Evolutionary conservation across 1,140 invertebrate species (phyloP).

Genomic region (Helicorthomorpha holstii): DNA sequence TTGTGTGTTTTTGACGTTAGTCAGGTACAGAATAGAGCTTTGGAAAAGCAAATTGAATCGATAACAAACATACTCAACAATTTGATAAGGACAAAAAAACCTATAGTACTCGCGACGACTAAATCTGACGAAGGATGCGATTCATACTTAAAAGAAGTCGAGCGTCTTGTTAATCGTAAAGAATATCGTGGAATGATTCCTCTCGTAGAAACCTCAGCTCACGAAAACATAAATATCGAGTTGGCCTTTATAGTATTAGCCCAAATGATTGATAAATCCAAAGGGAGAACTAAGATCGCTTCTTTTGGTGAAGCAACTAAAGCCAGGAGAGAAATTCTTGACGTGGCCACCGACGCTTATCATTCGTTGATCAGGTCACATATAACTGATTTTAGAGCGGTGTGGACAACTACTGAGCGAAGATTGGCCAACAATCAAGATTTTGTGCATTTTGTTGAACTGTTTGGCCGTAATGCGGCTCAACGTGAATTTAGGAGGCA

Average conservation of each 20-base stretch:
- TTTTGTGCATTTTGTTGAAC: slow-evolving; percentile 54
- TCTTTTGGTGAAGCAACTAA: slow-evolving; percentile 74
- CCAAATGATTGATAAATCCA: slow-evolving; percentile 70
- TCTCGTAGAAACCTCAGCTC: slow-evolving; percentile 84
- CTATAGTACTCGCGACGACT: slow-evolving; percentile 82
- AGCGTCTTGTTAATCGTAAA: slow-evolving; percentile 69
- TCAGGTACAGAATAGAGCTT: slow-evolving; percentile 55
- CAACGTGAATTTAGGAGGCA: slow-evolving; percentile 61
- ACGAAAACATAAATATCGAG: slow-evolving; percentile 94
- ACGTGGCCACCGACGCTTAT: slow-evolving; percentile 72
- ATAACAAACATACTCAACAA: slow-evolving; percentile 60
- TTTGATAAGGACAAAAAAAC: slow-evolving; percentile 82
- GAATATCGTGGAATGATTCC: slow-evolving; percentile 67
- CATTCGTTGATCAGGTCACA: slow-evolving; percentile 65
- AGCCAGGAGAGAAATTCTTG: slow-evolving; percentile 68
- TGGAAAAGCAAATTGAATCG: slow-evolving; percentile 68
- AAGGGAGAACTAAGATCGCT: slow-evolving; percentile 45
- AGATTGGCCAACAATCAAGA: slow-evolving; percentile 72
- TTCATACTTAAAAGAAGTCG: slow-evolving; percentile 69
- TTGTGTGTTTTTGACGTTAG: slow-evolving; percentile 92
- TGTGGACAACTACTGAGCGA: slow-evolving; percentile 72
- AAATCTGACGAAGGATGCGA: slow-evolving; percentile 92
- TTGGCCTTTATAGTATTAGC: slow-evolving; percentile 79
- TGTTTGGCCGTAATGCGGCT: slow-evolving; percentile 72
- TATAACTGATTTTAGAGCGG: slow-evolving; percentile 58